Conservation (phyloP, 2,888 invertebrate species). For the Physocephala rufipes region DNA sequence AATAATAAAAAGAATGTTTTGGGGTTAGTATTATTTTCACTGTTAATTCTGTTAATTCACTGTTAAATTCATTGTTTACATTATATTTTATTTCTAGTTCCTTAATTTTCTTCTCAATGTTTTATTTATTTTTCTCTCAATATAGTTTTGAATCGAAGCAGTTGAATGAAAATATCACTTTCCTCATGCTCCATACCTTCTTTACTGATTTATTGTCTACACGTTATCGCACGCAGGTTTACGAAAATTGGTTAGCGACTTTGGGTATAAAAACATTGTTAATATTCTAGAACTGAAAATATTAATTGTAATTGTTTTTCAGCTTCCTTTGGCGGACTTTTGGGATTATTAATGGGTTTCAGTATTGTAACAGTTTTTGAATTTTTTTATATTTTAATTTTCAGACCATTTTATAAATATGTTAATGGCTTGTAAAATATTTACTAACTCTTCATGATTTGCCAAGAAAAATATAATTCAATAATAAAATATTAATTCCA, state of each 20-base stretch:
- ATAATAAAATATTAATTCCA: background rate
- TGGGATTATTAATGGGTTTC: conserved; percentile 76
- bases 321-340: conserved; percentile 78
- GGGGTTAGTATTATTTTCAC: background rate
- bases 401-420: conserved; percentile 68
- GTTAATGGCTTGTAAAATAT: conserved; percentile 50
- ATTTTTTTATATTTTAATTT: conserved; percentile 71
- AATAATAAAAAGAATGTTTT: conserved; percentile 55
- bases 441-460: too few species aligned
- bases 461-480: conserved; percentile 22
- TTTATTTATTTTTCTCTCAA: too few species aligned
- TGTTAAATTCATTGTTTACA: too few species aligned
- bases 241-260: conserved; percentile 76
- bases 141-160: too few species aligned
- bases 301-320: too few species aligned
- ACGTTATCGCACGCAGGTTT: conserved; percentile 73
- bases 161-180: conserved; percentile 58
- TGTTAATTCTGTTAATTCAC: too few species aligned
- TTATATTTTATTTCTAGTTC: too few species aligned
- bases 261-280: conserved; percentile 69
- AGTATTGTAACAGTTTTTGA: conserved; percentile 76
- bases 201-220: conserved; percentile 77
- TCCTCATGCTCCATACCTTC: conserved; percentile 74
- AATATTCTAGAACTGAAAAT: too few species aligned
- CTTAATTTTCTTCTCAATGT: too few species aligned